Evolutionary conservation across 2,113 vertebrate species (phyloP).

Genomic region (Cyanoliseus patagonus): DNA sequence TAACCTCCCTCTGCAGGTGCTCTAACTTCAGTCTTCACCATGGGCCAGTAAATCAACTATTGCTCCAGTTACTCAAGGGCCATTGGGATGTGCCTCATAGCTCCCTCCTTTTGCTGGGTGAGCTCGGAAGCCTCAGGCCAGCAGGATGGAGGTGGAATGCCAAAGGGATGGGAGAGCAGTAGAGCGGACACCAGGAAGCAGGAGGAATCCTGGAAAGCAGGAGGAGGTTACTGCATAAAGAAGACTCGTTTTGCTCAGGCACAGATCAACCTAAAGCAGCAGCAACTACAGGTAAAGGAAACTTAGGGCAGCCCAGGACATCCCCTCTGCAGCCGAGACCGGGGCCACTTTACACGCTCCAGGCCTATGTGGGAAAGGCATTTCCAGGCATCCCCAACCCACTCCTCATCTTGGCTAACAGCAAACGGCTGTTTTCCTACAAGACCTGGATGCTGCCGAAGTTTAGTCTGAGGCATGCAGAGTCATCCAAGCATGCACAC

Average conservation of each 20-base stretch:
- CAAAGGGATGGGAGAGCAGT: neutral
- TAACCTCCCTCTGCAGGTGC: neutral
- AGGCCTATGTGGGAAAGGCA: neutral
- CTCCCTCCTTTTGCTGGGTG: neutral
- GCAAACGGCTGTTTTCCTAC: neutral
- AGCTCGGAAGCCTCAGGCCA: neutral
- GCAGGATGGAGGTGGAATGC: neutral
- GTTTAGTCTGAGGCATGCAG: conserved; percentile 52
- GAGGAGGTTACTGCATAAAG: neutral
- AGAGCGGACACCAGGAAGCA: neutral
- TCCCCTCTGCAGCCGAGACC: neutral
- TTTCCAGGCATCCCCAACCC: neutral
- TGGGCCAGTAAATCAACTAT: neutral
- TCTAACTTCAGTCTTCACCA: neutral
- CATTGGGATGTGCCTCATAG: neutral
- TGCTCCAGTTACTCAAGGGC: neutral
- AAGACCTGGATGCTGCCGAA: neutral
- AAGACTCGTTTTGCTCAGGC: neutral
- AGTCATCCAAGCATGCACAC: conserved; percentile 54
- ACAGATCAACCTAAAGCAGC: neutral
- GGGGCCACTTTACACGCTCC: neutral
- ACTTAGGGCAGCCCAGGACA: neutral
- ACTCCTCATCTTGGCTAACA: neutral
- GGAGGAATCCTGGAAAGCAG: neutral
- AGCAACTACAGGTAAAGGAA: neutral